Evolutionary conservation across 64 coral and sea anemone species (phyloP), one percentile per base, ranked within the genome.

Genomic region (Montipora efflorescens): DNA sequence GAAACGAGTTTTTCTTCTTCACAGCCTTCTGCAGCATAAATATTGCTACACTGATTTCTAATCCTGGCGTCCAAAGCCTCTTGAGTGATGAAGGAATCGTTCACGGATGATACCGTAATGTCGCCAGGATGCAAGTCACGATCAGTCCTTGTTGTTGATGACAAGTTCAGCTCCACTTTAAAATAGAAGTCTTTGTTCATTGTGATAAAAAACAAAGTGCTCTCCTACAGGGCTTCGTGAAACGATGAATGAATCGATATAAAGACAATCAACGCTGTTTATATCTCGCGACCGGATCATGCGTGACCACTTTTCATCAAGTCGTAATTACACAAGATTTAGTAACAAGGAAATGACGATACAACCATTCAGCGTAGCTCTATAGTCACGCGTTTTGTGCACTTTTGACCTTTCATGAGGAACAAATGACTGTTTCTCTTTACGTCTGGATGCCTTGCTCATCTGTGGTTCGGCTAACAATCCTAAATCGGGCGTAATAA

Each of bases 221-320:
- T 86, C 50, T 7, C 19, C 7, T 19, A 16, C 7, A 20, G 19
- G 13, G 8, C 19, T 70, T 66, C 44, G 5, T 14, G 19, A 36
- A 70, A 4, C 16, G 50, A 72, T 86, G 4, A 66, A 25, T 47
- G 64, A 59, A 86, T 70, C 28, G 18, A 68, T 64, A 57, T 8
- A 45, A 28, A 25, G 16, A 66, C 57, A 52, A 52, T 48, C 22
- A 28, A 28, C 28, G 28, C 28, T 28, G 28, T 58, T 59, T 8
- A 51, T 22, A 59, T 82, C 79, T 15, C 45, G 74, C 44, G 13
- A 16, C 9, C 47, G 10, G 10, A 19, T 59, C 81, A 84, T 68
- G 81, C 74, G 74, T 84, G 81, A 84, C 81, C 18, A 47, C 62
- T 47, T 18, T 8, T 47, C 46, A 45, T 16, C 19, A 67, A 84